Evolutionary conservation across 2,888 invertebrate genomes (phyloP).

Genomic region (Cancer borealis): DNA sequence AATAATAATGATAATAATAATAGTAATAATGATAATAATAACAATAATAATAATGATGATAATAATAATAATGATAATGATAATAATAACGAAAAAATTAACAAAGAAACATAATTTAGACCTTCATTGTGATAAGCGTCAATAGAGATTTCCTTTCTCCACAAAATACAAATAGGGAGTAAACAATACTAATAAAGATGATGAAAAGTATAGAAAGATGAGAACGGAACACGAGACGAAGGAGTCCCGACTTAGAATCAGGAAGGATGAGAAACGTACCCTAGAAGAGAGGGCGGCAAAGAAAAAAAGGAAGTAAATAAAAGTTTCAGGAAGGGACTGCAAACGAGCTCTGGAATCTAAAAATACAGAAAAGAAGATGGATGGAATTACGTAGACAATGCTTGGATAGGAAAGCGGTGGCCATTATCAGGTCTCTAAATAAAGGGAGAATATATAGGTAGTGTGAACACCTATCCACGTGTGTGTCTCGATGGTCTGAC

Average conservation of each 20-base stretch:
- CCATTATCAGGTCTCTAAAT: background rate
- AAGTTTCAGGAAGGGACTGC: background rate
- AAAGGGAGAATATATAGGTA: background rate
- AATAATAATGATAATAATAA: background rate
- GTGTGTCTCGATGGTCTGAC: background rate
- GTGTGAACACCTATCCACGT: background rate
- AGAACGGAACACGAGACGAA: background rate
- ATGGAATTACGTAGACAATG: background rate
- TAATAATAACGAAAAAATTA: too few species aligned
- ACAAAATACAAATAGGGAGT: background rate
- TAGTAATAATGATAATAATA: background rate
- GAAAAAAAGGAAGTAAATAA: background rate
- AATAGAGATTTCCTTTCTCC: background rate
- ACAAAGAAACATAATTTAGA: too few species aligned
- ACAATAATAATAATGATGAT: too few species aligned
- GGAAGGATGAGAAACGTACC: slow-evolving; percentile 1
- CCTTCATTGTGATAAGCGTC: too few species aligned
- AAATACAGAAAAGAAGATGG: background rate
- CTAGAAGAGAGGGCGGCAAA: background rate
- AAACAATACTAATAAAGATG: background rate
- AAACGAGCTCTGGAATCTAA: slow-evolving; percentile 4
- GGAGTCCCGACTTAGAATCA: background rate
- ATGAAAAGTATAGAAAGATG: background rate
- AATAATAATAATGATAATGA: too few species aligned
- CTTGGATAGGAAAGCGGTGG: background rate